Percentiles rank a stretch among this genome's conserved stretches.
Conservation (phyloP, 1,140 invertebrate species). For the Acromyrmex echinatior region DNA sequence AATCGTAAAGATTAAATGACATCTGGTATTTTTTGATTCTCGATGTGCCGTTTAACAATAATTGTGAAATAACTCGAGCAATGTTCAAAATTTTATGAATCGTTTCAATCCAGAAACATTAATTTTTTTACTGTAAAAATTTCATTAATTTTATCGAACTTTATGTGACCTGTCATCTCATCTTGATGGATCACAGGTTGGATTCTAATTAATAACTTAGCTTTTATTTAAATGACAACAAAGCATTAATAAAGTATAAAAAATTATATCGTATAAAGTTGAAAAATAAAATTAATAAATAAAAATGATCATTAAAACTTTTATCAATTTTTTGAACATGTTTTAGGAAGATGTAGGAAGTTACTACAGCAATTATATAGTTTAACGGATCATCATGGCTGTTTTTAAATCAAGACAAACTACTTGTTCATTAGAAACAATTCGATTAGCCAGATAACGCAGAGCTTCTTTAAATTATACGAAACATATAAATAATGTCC, state of each 20-base stretch:
- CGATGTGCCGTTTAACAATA: not conserved
- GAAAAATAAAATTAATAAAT: not conserved
- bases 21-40: not conserved
- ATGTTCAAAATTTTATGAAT: not conserved
- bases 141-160: not conserved
- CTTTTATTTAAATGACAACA: not conserved
- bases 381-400: slow-evolving; percentile 26
- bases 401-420: slow-evolving; percentile 2
- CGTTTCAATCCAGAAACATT: not conserved
- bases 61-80: slow-evolving; percentile 2
- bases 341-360: not conserved
- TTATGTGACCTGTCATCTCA: not conserved
- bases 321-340: not conserved
- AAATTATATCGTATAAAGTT: not conserved
- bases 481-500: slow-evolving; percentile 76
- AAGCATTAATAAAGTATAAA: not conserved
- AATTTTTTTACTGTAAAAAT: not conserved
- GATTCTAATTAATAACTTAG: slow-evolving; percentile 1
- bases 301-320: not conserved
- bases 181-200: slow-evolving; percentile 1
- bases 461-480: not conserved
- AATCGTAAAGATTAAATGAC: not conserved
- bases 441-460: slow-evolving; percentile 33
- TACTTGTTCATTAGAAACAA: not conserved
- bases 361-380: not conserved